These are phyloP conservation scores for Brachionus koreanus DNA, from an alignment of 1,140 invertebrate genomes.

Conservation along the genomic window DNA sequence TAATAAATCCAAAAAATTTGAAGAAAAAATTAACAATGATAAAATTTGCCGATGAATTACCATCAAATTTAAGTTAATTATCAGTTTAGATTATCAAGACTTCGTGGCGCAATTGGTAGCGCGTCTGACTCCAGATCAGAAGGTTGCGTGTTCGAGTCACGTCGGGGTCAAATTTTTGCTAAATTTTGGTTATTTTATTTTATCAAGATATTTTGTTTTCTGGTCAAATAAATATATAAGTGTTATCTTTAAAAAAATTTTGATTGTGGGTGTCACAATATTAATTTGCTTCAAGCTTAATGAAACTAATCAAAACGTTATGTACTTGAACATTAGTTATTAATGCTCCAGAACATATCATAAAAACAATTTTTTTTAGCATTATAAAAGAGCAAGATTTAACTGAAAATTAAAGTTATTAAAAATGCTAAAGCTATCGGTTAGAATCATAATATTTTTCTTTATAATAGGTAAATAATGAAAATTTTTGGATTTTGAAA, in stretches of 20 bases:
- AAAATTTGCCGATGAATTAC: too few species aligned
- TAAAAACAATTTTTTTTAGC: not conserved
- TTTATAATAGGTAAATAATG: too few species aligned
- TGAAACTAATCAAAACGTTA: not conserved
- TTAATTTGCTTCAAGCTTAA: not conserved
- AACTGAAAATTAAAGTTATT: not conserved
- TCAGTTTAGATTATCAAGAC: not conserved
- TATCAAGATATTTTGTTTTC: not conserved
- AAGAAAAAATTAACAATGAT: too few species aligned
- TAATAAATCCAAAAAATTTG: too few species aligned
- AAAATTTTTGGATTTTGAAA: not conserved
- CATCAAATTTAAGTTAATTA: too few species aligned
- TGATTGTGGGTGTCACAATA: not conserved
- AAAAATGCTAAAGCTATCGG: not conserved
- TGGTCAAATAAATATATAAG: not conserved
- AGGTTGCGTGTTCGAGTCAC: constrained; percentile 46
- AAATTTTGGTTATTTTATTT: not conserved
- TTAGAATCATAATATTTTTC: not conserved
- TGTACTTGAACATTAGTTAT: not conserved
- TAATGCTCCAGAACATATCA: not conserved
- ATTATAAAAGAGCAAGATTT: not conserved
- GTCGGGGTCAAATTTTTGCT: constrained; percentile 44
- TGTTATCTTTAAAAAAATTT: not conserved
- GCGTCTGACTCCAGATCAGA: constrained; percentile 46
- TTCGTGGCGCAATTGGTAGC: constrained; percentile 45